Base-by-base conservation (phyloP, 2,113 vertebrate species). In the Silurus asotus region DNA sequence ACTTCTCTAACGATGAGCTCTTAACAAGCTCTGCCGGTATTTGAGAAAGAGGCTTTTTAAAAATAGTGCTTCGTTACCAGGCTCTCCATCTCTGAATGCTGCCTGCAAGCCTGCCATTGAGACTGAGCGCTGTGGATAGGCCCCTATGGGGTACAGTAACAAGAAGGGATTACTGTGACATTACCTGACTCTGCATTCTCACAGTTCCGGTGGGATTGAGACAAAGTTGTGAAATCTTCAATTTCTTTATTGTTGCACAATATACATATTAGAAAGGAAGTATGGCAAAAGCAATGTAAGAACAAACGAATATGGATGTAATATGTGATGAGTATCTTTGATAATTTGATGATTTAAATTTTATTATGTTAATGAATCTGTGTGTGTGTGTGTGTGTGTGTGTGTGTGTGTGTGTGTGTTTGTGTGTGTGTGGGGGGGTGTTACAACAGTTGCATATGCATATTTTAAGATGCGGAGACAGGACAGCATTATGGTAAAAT, bases 401-500 rank as follows among this genome's bases (percentile, higher is more conserved):
- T 37, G 37, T 37, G 37, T 37, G 37, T 37, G 37, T 37, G 37
- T 37, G 37, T 37, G 2, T 37, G 37, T 37, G 37, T 37, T 1
- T 37, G 37, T 37, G 37, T 37, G 37, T 1, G 37, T 37, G 28
- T 2, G 28, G 28, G 37, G 37, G 1, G 37, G 37, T 2, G 37
- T 20, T 59, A 67, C 61, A 83, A 62, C 20, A 61, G 56, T 55
- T 69, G 83, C n/a, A 56, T 83, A 64, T 83, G 75, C 67, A 84
- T 70, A 77, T 65, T 62, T 58, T 78, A 67, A 56, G 48, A 82
- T 23, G 48, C 0, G 13, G 72, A n/a, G 37, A 45, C 72, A 25
- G 28, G 1, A 25, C 82, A 88, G 85, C 84, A 93, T 93, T 94
- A 94, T 94, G 92, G 91, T 93, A 93, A 95, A 93, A 94, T 94